Conservation (phyloP, 2,113 vertebrate genomes). For the Etia nguti region DNA sequence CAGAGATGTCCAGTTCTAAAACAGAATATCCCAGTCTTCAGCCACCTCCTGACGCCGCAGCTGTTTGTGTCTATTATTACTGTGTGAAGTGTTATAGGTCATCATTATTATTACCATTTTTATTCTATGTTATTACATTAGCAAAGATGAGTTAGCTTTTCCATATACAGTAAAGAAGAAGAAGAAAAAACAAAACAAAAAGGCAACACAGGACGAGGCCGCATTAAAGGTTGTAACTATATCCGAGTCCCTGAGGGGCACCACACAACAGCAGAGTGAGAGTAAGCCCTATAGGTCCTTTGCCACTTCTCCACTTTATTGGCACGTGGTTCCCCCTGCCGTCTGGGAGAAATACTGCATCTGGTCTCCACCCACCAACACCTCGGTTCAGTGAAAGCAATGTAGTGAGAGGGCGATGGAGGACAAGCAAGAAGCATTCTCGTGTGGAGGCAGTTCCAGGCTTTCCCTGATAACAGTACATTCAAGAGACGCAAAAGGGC, state of each 20-base stretch:
- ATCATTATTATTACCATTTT: constrained; percentile 56
- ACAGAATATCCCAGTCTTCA: constrained; percentile 51
- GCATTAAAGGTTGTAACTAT: constrained; percentile 60
- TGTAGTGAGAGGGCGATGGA: constrained; percentile 41
- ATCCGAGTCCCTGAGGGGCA: constrained; percentile 63
- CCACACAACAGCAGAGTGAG: constrained; percentile 57
- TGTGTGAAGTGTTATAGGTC: constrained; percentile 54
- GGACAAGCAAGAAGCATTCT: constrained; percentile 41
- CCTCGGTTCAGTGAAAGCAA: constrained; percentile 49
- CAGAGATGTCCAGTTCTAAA: constrained; percentile 62
- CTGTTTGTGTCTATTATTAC: constrained; percentile 59
- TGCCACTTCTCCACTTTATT: constrained; percentile 52
- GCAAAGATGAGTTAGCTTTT: constrained; percentile 64
- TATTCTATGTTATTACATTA: constrained; percentile 61
- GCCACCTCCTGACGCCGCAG: constrained; percentile 1
- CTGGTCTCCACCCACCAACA: constrained; percentile 30
- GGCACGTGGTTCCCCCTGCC: constrained; percentile 67
- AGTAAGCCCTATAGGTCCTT: constrained; percentile 48
- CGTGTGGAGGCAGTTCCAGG: constrained; percentile 49
- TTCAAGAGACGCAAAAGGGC: constrained; percentile 71
- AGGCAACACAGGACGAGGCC: constrained; percentile 71
- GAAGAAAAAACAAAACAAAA: constrained; percentile 51
- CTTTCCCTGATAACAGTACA: constrained; percentile 72
- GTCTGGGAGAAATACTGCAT: constrained; percentile 71
- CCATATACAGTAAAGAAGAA: constrained; percentile 58